A percentile compares a stretch with the other conserved stretches of the same genome.
These are phyloP conservation scores for Nannoperca obscura DNA, from an alignment of 2,797 vertebrate species.

Conservation along the genomic window DNA sequence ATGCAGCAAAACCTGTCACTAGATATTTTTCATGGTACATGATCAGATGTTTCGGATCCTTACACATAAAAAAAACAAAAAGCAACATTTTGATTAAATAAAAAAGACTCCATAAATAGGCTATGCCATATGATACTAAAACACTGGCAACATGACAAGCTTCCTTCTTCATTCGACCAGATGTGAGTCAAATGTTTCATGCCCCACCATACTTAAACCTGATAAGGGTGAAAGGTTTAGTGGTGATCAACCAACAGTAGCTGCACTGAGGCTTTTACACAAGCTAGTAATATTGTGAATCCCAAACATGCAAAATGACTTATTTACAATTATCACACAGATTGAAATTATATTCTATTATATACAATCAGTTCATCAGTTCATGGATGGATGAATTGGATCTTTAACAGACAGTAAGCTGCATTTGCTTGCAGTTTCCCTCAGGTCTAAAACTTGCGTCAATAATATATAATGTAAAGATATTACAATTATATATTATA, in stretches of 20 bases:
- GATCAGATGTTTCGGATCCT: neutral
- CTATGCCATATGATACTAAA: slow-evolving; percentile 30
- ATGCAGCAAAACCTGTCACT: slow-evolving; percentile 7
- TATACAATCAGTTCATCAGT: neutral
- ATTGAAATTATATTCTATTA: neutral
- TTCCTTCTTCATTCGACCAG: slow-evolving; percentile 6
- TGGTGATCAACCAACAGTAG: neutral
- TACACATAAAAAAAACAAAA: neutral
- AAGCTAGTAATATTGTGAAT: neutral
- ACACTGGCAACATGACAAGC: slow-evolving; percentile 4
- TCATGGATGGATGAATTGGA: neutral
- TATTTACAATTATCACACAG: neutral
- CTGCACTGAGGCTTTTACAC: neutral
- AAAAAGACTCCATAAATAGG: neutral
- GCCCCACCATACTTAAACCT: neutral
- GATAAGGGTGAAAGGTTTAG: neutral
- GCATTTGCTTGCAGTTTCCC: slow-evolving; percentile 22
- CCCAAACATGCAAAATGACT: neutral
- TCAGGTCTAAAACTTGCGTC: slow-evolving; percentile 4
- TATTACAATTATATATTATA: neutral
- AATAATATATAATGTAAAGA: neutral
- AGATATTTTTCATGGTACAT: neutral
- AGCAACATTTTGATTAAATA: slow-evolving; percentile 3
- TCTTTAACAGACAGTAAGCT: slow-evolving; percentile 4
- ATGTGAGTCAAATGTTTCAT: slow-evolving; percentile 17